Evolutionary conservation across 2,113 vertebrate genomes (phyloP).

Genomic region (Neodon shergylaensis): DNA sequence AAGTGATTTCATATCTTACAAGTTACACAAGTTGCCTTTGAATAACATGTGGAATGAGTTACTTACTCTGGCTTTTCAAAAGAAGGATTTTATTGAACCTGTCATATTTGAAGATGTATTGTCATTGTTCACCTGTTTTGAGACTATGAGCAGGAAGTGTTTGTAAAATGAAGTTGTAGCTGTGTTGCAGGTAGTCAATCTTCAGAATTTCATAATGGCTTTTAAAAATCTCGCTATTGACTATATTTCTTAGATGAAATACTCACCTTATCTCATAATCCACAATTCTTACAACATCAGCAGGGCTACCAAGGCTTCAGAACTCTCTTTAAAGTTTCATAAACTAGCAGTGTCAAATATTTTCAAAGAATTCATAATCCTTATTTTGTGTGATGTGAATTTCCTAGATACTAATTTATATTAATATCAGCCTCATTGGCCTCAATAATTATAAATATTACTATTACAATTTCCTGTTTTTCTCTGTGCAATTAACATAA

Average conservation of each 20-base stretch:
- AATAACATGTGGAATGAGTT: constrained; percentile 52
- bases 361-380: not conserved
- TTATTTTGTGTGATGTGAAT: not conserved
- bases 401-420: not conserved
- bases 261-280: constrained; percentile 35
- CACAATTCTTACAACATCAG: constrained; percentile 20
- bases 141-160: constrained; percentile 17
- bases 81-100: constrained; percentile 57
- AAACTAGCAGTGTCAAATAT: constrained; percentile 19
- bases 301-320: not conserved
- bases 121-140: constrained; percentile 65
- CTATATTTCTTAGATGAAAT: constrained; percentile 35
- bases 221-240: constrained; percentile 61
- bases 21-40: constrained; percentile 34
- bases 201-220: constrained; percentile 47
- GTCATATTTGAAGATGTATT: constrained; percentile 68
- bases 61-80: constrained; percentile 55
- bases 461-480: not conserved
- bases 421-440: not conserved
- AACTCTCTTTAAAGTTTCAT: constrained; percentile 31
- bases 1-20: not conserved
- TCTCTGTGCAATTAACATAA: not conserved
- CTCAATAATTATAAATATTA: not conserved
- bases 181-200: constrained; percentile 61
- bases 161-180: constrained; percentile 64